Conservation (phyloP, 2,888 invertebrate species). For the Pimpla rufipes region DNA sequence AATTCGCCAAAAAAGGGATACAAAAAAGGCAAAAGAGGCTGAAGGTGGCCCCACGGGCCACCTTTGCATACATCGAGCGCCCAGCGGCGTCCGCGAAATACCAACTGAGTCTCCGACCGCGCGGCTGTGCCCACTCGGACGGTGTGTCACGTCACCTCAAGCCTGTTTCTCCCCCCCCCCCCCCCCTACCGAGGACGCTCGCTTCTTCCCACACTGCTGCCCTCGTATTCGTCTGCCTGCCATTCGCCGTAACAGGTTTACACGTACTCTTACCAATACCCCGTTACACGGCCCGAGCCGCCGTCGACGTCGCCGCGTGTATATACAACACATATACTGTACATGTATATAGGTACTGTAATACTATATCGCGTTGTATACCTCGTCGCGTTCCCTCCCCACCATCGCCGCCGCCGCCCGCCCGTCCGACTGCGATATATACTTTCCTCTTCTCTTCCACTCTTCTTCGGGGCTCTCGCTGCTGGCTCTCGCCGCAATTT, state of each 20-base stretch:
- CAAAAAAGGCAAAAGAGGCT: no score
- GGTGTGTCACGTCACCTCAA: not conserved
- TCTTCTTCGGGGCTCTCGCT: constrained; percentile 15
- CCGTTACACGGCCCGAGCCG: constrained; percentile 48
- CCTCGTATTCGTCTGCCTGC: constrained; percentile 26
- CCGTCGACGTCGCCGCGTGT: no score
- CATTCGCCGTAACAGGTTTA: constrained; percentile 63
- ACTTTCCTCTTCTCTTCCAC: constrained; percentile 31
- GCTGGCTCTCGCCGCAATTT: constrained; percentile 15
- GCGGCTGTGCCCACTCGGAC: no score
- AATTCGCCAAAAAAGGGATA: no score
- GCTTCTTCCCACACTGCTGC: constrained; percentile 26
- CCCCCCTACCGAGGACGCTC: not conserved
- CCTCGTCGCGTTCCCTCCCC: not conserved
- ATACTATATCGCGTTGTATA: constrained; percentile 14
- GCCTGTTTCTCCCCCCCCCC: constrained; percentile 21
- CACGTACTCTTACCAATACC: constrained; percentile 57
- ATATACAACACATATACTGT: no score
- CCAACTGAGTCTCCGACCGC: no score
- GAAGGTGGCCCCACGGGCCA: no score
- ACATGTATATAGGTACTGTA: not conserved
- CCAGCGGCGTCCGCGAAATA: no score
- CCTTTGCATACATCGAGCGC: no score
- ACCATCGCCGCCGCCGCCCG: no score
- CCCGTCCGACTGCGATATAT: not conserved